Base-by-base conservation (phyloP, 2,888 invertebrate species). In the Rhorus exstirpatorius region DNA sequence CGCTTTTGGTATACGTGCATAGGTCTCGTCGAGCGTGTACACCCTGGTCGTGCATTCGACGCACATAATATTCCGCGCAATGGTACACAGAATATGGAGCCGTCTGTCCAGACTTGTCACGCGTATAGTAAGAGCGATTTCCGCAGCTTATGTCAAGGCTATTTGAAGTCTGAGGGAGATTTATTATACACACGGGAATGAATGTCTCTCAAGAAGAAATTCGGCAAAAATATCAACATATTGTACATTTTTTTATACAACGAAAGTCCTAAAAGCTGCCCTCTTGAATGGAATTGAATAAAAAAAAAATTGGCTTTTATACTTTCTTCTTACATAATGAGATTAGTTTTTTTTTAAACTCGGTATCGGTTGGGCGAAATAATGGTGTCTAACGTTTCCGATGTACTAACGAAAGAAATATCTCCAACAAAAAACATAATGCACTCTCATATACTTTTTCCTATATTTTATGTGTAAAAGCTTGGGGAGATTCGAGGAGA, bases 11-110 rank as follows among this genome's bases (percentile, higher is more conserved):
- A 46, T n/a, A 17, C n/a, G 58, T 7, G 10, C n/a, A n/a, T n/a
- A n/a, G n/a, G n/a, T n/a, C n/a, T n/a, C n/a, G n/a, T n/a, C n/a
- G n/a, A n/a, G n/a, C n/a, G n/a, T 65, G 31, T 17, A 8, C 10
- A 46, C 44, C 8, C 44, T 65, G 19, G 44, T 53, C 31, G 51
- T 41, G 60, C 49, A 60, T 67, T 60, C 46, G 31, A 65, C 60
- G 65, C 65, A 60, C 67, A 67, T 60, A 41, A 79, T 79, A 72
- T 79, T 65, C 65, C 14, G 35, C 31, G 58, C 58, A 67, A 74
- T 74, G 19, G 38, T 17, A 53, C 38, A n/a, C 12, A 60, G 26
- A 41, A 61, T 51, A 41, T 19, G 21, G 35, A 51, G 38, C 49
- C 21, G 51, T n/a, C 24, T 51, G 74, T 74, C 51, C 46, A 38